A percentile compares a stretch with the other conserved stretches of the same genome.
These are phyloP conservation scores for Rhabdomys pumilio DNA, from an alignment of 2,797 vertebrate genomes.

Conservation along the genomic window DNA sequence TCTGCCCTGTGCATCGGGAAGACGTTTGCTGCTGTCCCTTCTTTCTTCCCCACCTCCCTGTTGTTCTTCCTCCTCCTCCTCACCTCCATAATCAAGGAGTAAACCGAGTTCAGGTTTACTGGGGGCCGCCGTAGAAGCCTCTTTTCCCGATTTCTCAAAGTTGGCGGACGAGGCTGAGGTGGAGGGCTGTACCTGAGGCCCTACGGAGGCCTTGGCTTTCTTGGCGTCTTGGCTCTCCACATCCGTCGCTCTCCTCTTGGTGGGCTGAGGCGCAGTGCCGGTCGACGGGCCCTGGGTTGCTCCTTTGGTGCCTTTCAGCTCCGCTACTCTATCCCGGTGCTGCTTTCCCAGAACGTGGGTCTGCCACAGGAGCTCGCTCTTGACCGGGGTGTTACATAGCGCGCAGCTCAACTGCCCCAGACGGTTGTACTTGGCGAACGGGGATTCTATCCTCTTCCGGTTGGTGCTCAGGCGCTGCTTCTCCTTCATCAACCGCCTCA, in stretches of 20 bases:
- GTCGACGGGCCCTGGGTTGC: constrained; percentile 33
- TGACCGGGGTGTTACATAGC: constrained; percentile 93
- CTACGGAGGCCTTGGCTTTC: constrained; percentile 47
- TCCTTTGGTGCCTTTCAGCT: constrained; percentile 81
- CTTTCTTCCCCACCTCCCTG: constrained; percentile 82
- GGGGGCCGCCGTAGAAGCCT: constrained; percentile 58
- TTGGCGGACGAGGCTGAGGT: constrained; percentile 87
- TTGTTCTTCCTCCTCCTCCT: constrained; percentile 85
- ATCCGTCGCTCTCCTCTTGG: constrained; percentile 74
- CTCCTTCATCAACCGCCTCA: constrained; percentile 95
- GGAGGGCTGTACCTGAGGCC: constrained; percentile 75
- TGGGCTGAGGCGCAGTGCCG: constrained; percentile 23
- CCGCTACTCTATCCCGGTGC: constrained; percentile 92
- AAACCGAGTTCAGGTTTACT: constrained; percentile 88
- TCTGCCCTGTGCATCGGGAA: constrained; percentile 67
- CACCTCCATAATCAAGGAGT: constrained; percentile 92
- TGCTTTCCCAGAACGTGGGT: constrained; percentile 95
- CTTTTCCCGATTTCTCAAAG: constrained; percentile 85
- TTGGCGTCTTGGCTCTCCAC: constrained; percentile 65
- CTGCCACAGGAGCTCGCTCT: constrained; percentile 96
- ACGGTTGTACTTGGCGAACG: constrained; percentile 95
- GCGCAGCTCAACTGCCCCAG: constrained; percentile 94
- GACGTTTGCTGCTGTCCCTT: constrained; percentile 58
- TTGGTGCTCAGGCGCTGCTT: constrained; percentile 93
- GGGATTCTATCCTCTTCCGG: constrained; percentile 94